Base-by-base conservation (phyloP, 2,888 invertebrate species). In the Apamea monoglypha region DNA sequence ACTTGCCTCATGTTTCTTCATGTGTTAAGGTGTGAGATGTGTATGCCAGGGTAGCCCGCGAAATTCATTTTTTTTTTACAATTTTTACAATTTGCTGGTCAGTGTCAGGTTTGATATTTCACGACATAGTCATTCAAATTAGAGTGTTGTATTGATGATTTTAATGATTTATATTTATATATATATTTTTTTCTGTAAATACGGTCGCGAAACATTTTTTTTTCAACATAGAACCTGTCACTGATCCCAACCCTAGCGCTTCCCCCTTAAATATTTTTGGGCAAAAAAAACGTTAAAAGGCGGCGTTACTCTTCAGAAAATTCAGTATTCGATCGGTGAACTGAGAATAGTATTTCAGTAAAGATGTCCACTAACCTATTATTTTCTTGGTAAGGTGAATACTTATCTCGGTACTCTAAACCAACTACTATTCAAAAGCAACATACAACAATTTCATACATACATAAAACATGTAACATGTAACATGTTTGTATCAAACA, bases 1-100 rank as follows among this genome's bases (percentile, higher is more conserved):
- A 82, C 82, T 82, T 56, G 12, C 4, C n/a, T 53, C 18, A 32
- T 53, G 21, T 53, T 75, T 32, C 3, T 74, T 50, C 0, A 16
- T 7, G n/a, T 56, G 25, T 53, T 53, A 53, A 21, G 1, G 10
- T 8, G 16, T 16, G 47, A 14, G 6, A 6, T 36, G 36, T 36
- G 36, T 18, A 50, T 50, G 47, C 18, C 50, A 50, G 7, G 50
- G 21, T 53, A 50, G 50, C 18, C 50, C 7, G 56, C 56, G 25
- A 56, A 25, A 8, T 56, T 56, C 3, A 53, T 53, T 21, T 53
- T 1, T 47, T 53, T 53, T 53, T 53, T 25, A 25, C 3, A 12
- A 25, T 12, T 56, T 25, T 25, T 10, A 10, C 4, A 56, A 56
- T 56, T 56, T 10, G 10, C 56, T 25, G 10, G 56, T 25, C 25